Evolutionary conservation across 2,888 invertebrate species (phyloP).

Genomic region (Timandra comae): DNA sequence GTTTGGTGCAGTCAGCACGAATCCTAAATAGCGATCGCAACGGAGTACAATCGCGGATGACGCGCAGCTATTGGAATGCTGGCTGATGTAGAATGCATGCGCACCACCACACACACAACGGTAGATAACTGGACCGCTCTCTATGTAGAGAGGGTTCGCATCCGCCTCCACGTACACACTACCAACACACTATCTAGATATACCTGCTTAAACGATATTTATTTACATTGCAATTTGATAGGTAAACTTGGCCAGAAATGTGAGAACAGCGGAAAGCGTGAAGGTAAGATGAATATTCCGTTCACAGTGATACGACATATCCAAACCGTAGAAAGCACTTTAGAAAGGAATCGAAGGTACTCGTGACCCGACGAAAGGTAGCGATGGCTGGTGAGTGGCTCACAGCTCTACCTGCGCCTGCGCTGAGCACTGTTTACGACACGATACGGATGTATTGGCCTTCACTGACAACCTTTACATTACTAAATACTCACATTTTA

Average conservation of each 20-base stretch:
- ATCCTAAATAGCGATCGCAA: constrained; percentile 49
- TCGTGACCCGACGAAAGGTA: constrained; percentile 62
- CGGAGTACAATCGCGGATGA: constrained; percentile 55
- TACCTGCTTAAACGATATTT: constrained; percentile 21
- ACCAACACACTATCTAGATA: constrained; percentile 21
- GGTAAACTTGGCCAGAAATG: constrained; percentile 29
- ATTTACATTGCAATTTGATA: constrained; percentile 42
- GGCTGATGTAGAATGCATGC: constrained; percentile 62
- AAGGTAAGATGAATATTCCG: constrained; percentile 40
- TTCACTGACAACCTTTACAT: constrained; percentile 71
- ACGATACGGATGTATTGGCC: constrained; percentile 64
- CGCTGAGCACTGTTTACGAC: constrained; percentile 50
- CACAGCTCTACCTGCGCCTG: constrained; percentile 36
- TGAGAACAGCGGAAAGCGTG: constrained; percentile 47
- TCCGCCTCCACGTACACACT: constrained; percentile 28
- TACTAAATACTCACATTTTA: too few relatives aligned
- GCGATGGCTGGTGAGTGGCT: constrained; percentile 56
- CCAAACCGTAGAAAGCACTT: constrained; percentile 68
- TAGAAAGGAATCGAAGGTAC: constrained; percentile 74
- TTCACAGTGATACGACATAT: constrained; percentile 30
- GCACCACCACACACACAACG: constrained; percentile 37
- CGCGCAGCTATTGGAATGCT: constrained; percentile 61
- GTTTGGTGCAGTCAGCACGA: constrained; percentile 35
- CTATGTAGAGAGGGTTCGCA: constrained; percentile 35
- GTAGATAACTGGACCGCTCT: constrained; percentile 44